These are phyloP conservation scores for Hirundichthys speculiger DNA, from an alignment of 2,113 vertebrate species.

Conservation along the genomic window DNA sequence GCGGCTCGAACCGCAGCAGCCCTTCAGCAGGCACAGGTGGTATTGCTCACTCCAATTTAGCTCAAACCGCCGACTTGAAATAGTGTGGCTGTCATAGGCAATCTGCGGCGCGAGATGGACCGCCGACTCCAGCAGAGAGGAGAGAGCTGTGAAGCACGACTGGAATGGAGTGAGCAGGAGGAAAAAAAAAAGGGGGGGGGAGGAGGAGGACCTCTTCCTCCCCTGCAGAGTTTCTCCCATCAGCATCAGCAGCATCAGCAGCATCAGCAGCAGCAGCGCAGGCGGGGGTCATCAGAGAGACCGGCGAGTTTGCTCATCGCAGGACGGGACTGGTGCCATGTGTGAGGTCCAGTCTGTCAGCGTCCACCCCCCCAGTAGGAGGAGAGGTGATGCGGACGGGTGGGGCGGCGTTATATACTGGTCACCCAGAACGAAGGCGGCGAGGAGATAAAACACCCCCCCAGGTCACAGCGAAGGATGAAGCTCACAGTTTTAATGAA, in stretches of 20 bases:
- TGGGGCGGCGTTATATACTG: neutral
- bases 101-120: slow-evolving; percentile 76
- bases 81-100: slow-evolving; percentile 76
- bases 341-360: slow-evolving; percentile 59
- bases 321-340: slow-evolving; percentile 28
- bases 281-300: slow-evolving; percentile 71
- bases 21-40: slow-evolving; percentile 80
- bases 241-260: no score
- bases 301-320: slow-evolving; percentile 67
- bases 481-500: no score
- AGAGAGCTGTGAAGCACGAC: slow-evolving; percentile 13
- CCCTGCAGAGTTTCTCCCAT: slow-evolving; percentile 56
- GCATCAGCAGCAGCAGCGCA: slow-evolving; percentile 21
- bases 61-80: slow-evolving; percentile 81
- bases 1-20: slow-evolving; percentile 55
- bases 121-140: slow-evolving; percentile 52
- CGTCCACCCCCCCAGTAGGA: slow-evolving; percentile 37
- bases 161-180: slow-evolving; percentile 12
- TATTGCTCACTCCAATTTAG: slow-evolving; percentile 82
- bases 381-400: slow-evolving; percentile 34
- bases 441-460: neutral
- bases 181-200: slow-evolving; percentile 30
- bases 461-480: no score
- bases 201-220: slow-evolving; percentile 24
- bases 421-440: neutral